These are phyloP conservation scores for Drosophila neutralis DNA, from an alignment of 2,888 invertebrate genomes.

Conservation along the genomic window DNA sequence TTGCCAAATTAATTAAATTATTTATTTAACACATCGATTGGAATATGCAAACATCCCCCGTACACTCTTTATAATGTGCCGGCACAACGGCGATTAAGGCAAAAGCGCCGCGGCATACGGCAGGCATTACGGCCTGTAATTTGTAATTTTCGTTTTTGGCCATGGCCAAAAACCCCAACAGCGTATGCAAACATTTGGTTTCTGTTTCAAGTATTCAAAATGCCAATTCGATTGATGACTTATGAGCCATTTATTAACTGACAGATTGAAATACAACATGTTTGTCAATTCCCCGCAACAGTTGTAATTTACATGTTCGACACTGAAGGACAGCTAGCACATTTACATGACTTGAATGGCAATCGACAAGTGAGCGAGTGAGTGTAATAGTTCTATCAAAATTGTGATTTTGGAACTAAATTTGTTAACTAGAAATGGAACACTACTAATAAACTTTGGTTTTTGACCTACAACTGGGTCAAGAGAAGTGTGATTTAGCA, in stretches of 20 bases:
- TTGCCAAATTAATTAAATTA: constrained; percentile 74
- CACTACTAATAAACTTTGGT: background rate
- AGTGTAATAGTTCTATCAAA: constrained; percentile 5
- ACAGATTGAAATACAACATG: constrained; percentile 49
- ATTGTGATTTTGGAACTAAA: background rate
- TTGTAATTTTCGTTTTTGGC: constrained; percentile 43
- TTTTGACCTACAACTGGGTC: background rate
- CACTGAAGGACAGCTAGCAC: constrained; percentile 18
- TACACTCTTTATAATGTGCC: constrained; percentile 5
- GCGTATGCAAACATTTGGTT: constrained; percentile 23
- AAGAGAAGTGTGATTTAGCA: background rate
- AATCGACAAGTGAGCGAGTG: background rate
- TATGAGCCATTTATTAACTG: constrained; percentile 57
- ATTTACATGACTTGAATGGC: constrained; percentile 17
- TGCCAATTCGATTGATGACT: constrained; percentile 57
- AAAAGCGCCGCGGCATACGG: constrained; percentile 22
- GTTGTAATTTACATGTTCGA: constrained; percentile 55
- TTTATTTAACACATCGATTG: constrained; percentile 67
- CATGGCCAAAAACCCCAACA: constrained; percentile 32
- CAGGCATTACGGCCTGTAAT: constrained; percentile 21
- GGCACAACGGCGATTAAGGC: constrained; percentile 20
- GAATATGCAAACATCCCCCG: background rate
- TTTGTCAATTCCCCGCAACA: constrained; percentile 52
- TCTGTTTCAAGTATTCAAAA: constrained; percentile 32
- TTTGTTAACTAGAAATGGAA: background rate